Percentiles rank a stretch among this genome's conserved stretches.
Conservation (phyloP, 2,797 vertebrate genomes). For the Fratercula arctica region DNA sequence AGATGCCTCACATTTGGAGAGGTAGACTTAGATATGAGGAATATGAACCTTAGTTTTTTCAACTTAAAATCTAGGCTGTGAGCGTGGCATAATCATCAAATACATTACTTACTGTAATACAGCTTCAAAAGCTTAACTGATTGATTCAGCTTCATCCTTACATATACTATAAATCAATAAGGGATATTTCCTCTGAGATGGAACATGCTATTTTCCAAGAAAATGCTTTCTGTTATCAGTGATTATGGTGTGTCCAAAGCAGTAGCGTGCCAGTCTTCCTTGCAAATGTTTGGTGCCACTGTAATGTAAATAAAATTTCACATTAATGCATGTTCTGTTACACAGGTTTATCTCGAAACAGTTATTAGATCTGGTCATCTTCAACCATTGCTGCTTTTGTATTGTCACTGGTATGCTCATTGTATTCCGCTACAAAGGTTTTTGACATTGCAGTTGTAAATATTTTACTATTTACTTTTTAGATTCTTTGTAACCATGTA, state of each 20-base stretch:
- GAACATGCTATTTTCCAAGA: neutral
- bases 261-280: neutral
- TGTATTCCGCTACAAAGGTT: neutral
- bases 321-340: neutral
- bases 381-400: neutral
- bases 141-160: neutral
- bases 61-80: neutral
- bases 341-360: neutral
- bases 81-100: neutral
- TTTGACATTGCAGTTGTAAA: neutral
- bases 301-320: neutral
- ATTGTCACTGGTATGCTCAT: neutral
- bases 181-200: neutral
- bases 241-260: neutral
- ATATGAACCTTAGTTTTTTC: neutral
- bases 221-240: neutral
- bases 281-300: neutral
- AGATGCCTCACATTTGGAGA: accelerated
- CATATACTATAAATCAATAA: neutral
- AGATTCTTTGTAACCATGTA: neutral
- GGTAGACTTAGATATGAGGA: neutral
- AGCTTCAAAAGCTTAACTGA: neutral
- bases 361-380: neutral
- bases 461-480: neutral
- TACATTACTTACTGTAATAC: neutral